These are phyloP conservation scores for Liparis tanakae DNA, from an alignment of 2,797 vertebrate species.

Conservation along the genomic window DNA sequence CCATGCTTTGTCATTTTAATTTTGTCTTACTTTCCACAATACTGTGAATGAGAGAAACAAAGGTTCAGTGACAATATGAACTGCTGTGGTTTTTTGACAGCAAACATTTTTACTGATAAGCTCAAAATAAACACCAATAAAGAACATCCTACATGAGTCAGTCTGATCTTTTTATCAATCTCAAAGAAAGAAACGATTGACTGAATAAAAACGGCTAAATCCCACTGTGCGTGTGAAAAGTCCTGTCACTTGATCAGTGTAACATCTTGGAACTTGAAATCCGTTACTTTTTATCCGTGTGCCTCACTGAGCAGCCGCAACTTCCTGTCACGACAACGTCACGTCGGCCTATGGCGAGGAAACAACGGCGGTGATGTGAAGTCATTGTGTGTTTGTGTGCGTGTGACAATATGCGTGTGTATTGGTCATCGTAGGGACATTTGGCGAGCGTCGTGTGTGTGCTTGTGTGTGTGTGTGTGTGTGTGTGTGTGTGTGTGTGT, in stretches of 20 bases:
- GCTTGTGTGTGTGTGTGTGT: conserved; percentile 21
- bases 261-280: not conserved
- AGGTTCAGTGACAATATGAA: not conserved
- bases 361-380: conserved; percentile 21
- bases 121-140: not conserved
- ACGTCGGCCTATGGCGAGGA: conserved; percentile 17
- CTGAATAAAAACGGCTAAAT: conserved; percentile 5
- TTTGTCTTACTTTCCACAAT: not conserved
- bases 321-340: conserved; percentile 22
- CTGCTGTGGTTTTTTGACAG: too few species aligned
- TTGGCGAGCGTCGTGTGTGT: conserved; percentile 22
- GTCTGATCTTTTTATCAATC: not conserved
- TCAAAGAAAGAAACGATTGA: not conserved
- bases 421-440: conserved; percentile 57
- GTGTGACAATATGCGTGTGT: conserved; percentile 30
- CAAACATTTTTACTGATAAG: too few species aligned
- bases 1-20: not conserved
- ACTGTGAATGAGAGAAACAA: not conserved
- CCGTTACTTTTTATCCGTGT: not conserved
- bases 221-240: not conserved
- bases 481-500: conserved; percentile 29
- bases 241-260: not conserved
- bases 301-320: not conserved
- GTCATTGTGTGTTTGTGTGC: conserved; percentile 18
- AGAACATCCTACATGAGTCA: not conserved